Evolutionary conservation across 2,113 vertebrate genomes (phyloP).

Genomic region (Onychorhynchus coronatus): DNA sequence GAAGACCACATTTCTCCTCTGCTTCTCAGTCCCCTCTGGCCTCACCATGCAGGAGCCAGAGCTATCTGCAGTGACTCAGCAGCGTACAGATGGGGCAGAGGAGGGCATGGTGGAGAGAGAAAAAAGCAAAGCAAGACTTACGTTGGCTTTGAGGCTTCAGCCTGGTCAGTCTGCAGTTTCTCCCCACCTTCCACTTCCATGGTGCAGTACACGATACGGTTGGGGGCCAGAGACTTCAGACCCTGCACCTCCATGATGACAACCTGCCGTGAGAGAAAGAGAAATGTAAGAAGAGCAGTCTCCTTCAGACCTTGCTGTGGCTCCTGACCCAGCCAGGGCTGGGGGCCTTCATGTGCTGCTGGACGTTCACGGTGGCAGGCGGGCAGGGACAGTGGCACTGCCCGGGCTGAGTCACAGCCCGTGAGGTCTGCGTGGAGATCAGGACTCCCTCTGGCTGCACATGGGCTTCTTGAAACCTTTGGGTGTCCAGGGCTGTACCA

Average conservation of each 20-base stretch:
- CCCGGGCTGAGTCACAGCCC: neutral
- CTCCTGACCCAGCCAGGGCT: neutral
- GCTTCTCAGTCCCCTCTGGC: neutral
- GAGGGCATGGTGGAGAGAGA: neutral
- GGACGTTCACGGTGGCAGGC: neutral
- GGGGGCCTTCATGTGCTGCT: neutral
- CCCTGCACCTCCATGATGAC: constrained; percentile 98
- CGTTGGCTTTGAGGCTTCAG: constrained; percentile 97
- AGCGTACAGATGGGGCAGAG: neutral
- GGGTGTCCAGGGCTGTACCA: neutral
- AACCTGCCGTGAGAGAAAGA: constrained; percentile 74
- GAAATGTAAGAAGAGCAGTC: neutral
- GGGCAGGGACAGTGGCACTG: neutral
- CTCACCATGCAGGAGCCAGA: neutral
- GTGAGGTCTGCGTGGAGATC: neutral
- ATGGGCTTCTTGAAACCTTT: neutral
- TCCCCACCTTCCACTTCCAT: constrained; percentile 99
- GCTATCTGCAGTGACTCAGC: neutral
- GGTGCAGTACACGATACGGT: constrained; percentile 97
- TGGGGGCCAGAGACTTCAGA: constrained; percentile 93
- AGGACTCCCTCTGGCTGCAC: neutral
- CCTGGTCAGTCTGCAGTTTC: constrained; percentile 97
- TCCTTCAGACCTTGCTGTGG: neutral
- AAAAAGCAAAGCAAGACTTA: constrained; percentile 70
- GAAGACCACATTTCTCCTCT: neutral